Evolutionary conservation across 2,888 invertebrate species (phyloP), one percentile per base, ranked within the genome.

Genomic region (Andrena minutula): DNA sequence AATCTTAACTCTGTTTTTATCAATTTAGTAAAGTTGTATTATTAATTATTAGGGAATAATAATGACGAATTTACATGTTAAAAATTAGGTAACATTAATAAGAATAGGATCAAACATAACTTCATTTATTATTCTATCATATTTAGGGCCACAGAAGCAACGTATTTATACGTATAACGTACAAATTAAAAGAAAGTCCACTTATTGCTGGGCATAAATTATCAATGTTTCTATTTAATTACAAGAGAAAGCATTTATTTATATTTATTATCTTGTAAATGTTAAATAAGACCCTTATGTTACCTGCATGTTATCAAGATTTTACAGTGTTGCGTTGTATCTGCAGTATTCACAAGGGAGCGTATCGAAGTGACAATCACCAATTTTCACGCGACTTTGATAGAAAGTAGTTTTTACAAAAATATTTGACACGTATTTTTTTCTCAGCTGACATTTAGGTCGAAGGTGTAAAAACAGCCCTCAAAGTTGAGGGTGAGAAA

Each of bases 191-290:
- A 64, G 61, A 68, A 80, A 20, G 10, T 61, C 58, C 32, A 49
- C 61, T 10, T 65, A 60, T 32, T 75, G 63, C 41, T 61, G 61
- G 32, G 30, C n/a, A 30, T 30, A 75, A 78, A 61, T 68, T 66
- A 78, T 63, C 30, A 10, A 1, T 68, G 20, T 61, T 60, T 53
- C 41, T 78, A 41, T 61, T 58, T 63, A 65, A 61, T 61, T 71
- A 77, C 65, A 76, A 70, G 68, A 53, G 28, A 76, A 77, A 80
- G 79, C 77, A 61, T 72, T 72, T 56, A 65, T 71, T 56, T 75
- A 61, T 76, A 23, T 68, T 56, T 66, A 35, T 49, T 56, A 68
- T 7, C 47, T 69, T 58, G 58, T 23, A 70, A 60, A 77, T 79
- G 58, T 77, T 63, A 76, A 69, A 70, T 65, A 60, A 68, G 61